phyloP scores from a whole-genome alignment of 2,888 invertebrate species.

The Polymixis lichenea region DNA sequence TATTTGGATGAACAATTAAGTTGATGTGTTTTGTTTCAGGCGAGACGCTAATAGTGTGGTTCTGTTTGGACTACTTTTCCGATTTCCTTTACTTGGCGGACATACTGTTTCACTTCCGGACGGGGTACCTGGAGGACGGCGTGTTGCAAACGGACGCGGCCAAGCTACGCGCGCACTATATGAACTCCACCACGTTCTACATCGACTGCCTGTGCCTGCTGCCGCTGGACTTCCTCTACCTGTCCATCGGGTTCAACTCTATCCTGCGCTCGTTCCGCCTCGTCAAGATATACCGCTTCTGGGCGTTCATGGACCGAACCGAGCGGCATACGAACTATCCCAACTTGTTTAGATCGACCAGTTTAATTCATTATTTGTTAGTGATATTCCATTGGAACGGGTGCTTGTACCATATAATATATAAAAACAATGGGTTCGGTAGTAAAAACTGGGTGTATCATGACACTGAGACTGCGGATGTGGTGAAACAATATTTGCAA shows the following conservation, averaged over 20 bases:
- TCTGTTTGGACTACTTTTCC: constrained; percentile 98
- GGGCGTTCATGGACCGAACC: constrained; percentile 99
- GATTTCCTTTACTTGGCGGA: constrained; percentile 99
- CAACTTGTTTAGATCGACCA: constrained; percentile 97
- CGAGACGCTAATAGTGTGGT: constrained; percentile 98
- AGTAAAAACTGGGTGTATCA: constrained; percentile 98
- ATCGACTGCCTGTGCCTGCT: constrained; percentile 99
- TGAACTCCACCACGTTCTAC: constrained; percentile 99
- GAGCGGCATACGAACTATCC: constrained; percentile 99
- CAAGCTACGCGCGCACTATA: constrained; percentile 98
- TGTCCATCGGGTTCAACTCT: constrained; percentile 99
- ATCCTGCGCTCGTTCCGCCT: constrained; percentile 98
- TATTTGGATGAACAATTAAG: constrained; percentile 9
- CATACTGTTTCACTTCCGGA: constrained; percentile 99
- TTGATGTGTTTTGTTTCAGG: constrained; percentile 88
- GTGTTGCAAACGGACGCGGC: constrained; percentile 98
- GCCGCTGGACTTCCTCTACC: constrained; percentile 99
- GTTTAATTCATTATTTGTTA: constrained; percentile 98
- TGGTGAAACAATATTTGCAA: constrained; percentile 98
- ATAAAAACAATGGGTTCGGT: constrained; percentile 98
- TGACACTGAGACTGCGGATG: constrained; percentile 96
- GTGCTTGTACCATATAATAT: constrained; percentile 99
- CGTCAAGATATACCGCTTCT: constrained; percentile 99
- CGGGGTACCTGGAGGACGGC: constrained; percentile 99
- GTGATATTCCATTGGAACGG: constrained; percentile 99